Conservation (phyloP, 2,888 invertebrate species). For the Colletes collaris region DNA sequence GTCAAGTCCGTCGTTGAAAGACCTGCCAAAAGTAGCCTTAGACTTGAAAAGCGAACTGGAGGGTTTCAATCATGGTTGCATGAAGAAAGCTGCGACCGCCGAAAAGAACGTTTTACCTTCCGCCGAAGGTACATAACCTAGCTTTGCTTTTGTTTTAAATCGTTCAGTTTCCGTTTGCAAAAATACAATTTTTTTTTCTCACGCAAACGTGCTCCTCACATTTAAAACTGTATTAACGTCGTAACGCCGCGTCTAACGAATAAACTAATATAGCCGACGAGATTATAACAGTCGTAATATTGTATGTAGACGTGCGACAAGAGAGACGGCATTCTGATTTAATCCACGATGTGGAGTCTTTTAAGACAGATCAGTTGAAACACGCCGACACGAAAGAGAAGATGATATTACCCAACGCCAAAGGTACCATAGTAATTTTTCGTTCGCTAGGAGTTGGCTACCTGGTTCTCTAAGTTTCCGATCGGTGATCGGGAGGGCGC, state of each 20-base stretch:
- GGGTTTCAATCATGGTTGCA: slow-evolving; percentile 93
- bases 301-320: slow-evolving; percentile 86
- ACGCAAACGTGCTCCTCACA: background rate
- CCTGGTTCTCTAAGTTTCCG: background rate
- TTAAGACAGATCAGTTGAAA: slow-evolving; percentile 90
- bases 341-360: slow-evolving; percentile 90
- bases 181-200: background rate
- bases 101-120: slow-evolving; percentile 97
- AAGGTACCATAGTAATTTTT: slow-evolving; percentile 86
- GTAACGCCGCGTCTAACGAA: background rate
- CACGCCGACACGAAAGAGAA: slow-evolving; percentile 93
- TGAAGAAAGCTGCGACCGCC: slow-evolving; percentile 94
- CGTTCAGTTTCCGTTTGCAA: no score
- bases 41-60: slow-evolving; percentile 96
- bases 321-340: slow-evolving; percentile 91
- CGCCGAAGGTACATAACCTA: slow-evolving; percentile 90
- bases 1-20: slow-evolving; percentile 91
- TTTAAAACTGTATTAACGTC: background rate
- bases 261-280: slow-evolving; percentile 10
- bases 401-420: slow-evolving; percentile 91
- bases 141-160: no score
- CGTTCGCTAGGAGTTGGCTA: slow-evolving; percentile 10
- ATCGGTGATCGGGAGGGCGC: background rate
- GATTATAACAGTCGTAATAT: slow-evolving; percentile 51
- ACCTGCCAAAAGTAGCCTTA: slow-evolving; percentile 94